Conservation (phyloP, 2,888 invertebrate species). For the Tridacna gigas region DNA sequence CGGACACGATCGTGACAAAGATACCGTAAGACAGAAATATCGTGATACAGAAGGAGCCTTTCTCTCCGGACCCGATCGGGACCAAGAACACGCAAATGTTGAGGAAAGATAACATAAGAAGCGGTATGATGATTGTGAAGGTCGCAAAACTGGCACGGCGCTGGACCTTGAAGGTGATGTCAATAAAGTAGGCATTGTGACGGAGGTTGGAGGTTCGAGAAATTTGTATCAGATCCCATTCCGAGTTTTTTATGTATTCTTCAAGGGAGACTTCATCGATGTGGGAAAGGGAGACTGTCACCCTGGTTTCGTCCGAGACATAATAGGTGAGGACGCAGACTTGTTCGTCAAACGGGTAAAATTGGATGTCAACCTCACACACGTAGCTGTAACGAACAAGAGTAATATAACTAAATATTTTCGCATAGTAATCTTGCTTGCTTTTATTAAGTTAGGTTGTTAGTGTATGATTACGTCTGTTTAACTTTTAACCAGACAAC, state of each 20-base stretch:
- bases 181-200: slow-evolving; percentile 46
- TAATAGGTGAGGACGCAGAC: slow-evolving; percentile 54
- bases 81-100: slow-evolving; percentile 61
- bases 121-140: slow-evolving; percentile 56
- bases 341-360: slow-evolving; percentile 63
- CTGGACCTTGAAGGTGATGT: slow-evolving; percentile 45
- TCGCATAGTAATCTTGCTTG: no score
- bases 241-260: slow-evolving; percentile 57
- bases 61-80: slow-evolving; percentile 63
- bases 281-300: slow-evolving; percentile 38
- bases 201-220: slow-evolving; percentile 12
- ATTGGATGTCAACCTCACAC: slow-evolving; percentile 59
- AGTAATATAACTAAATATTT: no score
- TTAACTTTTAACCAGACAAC: no score
- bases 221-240: slow-evolving; percentile 47
- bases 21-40: slow-evolving; percentile 63
- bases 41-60: slow-evolving; percentile 62
- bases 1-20: slow-evolving; percentile 58
- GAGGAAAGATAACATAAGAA: slow-evolving; percentile 55
- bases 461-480: no score
- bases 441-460: no score
- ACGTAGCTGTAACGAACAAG: slow-evolving; percentile 39
- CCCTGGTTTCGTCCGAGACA: slow-evolving; percentile 54
- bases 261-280: slow-evolving; percentile 31
- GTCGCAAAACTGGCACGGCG: slow-evolving; percentile 52